Conservation (phyloP, 2,113 vertebrate species). For the Garra rufa region DNA sequence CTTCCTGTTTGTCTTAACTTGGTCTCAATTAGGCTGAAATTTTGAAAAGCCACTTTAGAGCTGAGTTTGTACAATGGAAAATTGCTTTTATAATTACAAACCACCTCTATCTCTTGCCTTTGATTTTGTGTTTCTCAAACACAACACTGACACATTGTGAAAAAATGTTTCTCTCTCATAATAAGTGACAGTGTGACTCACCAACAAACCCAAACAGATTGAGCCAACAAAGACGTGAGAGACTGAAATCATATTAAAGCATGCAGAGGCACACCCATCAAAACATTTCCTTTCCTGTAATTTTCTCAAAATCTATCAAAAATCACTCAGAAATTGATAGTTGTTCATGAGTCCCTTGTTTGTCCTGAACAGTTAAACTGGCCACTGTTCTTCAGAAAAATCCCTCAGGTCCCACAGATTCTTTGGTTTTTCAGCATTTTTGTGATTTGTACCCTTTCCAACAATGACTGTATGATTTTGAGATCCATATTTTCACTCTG, state of each 20-base stretch:
- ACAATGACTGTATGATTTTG: too few species aligned
- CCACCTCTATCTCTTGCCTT: not conserved
- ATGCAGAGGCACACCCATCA: conserved; percentile 3
- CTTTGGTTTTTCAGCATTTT: too few species aligned
- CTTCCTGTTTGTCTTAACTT: not conserved
- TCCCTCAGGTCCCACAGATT: too few species aligned
- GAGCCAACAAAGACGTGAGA: conserved; percentile 13
- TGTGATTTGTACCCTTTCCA: too few species aligned
- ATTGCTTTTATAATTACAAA: not conserved
- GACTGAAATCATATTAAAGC: conserved; percentile 19
- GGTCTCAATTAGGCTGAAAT: not conserved
- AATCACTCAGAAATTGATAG: too few species aligned
- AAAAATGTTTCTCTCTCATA: conserved; percentile 36
- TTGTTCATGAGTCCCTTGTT: too few species aligned
- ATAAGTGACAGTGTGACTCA: conserved; percentile 37
- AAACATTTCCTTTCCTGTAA: conserved; percentile 34
- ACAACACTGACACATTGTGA: not conserved
- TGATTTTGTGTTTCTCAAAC: not conserved
- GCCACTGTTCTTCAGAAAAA: too few species aligned
- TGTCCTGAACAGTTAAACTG: too few species aligned
- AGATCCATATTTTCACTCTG: too few species aligned
- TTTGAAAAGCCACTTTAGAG: too few species aligned
- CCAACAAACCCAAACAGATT: conserved; percentile 50
- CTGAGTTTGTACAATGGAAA: not conserved
- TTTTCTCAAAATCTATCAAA: conserved; percentile 9